Evolutionary conservation across 2,797 vertebrate species (phyloP), one percentile per base, ranked within the genome.

Genomic region (Limnodromus scolopaceus): DNA sequence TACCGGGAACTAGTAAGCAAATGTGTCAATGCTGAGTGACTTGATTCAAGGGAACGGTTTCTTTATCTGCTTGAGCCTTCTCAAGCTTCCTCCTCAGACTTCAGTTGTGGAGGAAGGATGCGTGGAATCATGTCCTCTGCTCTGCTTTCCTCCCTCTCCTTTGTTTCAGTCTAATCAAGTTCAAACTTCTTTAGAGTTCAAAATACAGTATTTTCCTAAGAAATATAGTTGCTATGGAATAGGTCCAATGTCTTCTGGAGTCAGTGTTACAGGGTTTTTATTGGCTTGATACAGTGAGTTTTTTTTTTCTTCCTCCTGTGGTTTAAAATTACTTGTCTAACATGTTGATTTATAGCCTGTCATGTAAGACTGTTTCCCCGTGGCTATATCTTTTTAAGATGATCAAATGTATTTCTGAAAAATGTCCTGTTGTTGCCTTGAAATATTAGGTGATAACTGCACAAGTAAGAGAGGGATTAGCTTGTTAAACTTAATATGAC

Each of bases 301-400:
- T 84, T 84, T 79, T 81, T 88, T 83, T 72, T 27, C 60, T 57
- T 87, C 65, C 80, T 94, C 80, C 49, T 66, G 80, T 86, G 92
- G 93, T 97, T 94, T 96, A 90, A 95, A 94, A 90, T 94, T 83
- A 83, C 96, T 85, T 27, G 3, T 91, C 93, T 94, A 90, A 82
- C 69, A 30, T 76, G 74, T 84, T 93, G 83, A 95, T 94, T 96
- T 95, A 87, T 87, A 91, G 41, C 60, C 90, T 88, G 81, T 93
- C 91, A 41, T 90, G 88, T 94, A 96, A 84, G 86, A 82, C 69
- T 90, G 24, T 80, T 86, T 95, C 76, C 92, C 77, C 65, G 79
- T 94, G 84, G 91, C 87, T 92, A 6, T 92, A 80, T 89, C 84
- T 88, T 96, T 84, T 80, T 89, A 92, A 90, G 72, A 82, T 83